A percentile compares a stretch with the other conserved stretches of the same genome.
These are phyloP conservation scores for Amphiprion ocellaris DNA, from an alignment of 2,113 vertebrate species.

Conservation along the genomic window DNA sequence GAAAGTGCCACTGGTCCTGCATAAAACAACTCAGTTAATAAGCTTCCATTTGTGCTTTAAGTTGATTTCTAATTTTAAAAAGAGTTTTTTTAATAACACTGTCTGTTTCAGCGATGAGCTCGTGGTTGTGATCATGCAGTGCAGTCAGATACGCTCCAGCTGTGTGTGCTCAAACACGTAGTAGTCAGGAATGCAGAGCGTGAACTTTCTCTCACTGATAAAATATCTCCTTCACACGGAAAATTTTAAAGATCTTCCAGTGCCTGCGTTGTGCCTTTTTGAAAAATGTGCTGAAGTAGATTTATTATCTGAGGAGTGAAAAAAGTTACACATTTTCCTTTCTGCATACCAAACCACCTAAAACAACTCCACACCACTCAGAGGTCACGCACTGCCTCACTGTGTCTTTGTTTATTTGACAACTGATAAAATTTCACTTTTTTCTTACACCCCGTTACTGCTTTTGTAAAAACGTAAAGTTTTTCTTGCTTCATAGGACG, in stretches of 20 bases:
- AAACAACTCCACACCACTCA: neutral
- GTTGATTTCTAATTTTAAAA: neutral
- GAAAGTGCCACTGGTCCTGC: no score
- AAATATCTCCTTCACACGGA: slow-evolving; percentile 57
- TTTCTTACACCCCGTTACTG: neutral
- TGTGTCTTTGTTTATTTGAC: neutral
- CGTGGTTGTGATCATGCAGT: slow-evolving; percentile 25
- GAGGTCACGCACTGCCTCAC: neutral
- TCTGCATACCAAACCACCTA: neutral
- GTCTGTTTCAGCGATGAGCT: slow-evolving; percentile 23
- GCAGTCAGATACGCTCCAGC: slow-evolving; percentile 71
- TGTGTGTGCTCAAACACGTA: slow-evolving; percentile 63
- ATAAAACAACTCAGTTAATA: no score
- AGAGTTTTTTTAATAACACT: neutral
- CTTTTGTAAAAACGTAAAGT: slow-evolving; percentile 5
- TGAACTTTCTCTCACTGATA: slow-evolving; percentile 62
- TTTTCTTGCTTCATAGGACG: slow-evolving; percentile 83
- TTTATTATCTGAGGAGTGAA: neutral
- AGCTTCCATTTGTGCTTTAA: no score
- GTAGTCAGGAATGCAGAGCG: slow-evolving; percentile 61
- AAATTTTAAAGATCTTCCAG: slow-evolving; percentile 30
- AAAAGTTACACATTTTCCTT: neutral
- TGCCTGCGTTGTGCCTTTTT: neutral
- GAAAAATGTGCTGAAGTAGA: slow-evolving; percentile 19
- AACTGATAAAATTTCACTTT: neutral